Evolutionary conservation across 2,888 invertebrate species (phyloP).

Genomic region (Noctua janthina): DNA sequence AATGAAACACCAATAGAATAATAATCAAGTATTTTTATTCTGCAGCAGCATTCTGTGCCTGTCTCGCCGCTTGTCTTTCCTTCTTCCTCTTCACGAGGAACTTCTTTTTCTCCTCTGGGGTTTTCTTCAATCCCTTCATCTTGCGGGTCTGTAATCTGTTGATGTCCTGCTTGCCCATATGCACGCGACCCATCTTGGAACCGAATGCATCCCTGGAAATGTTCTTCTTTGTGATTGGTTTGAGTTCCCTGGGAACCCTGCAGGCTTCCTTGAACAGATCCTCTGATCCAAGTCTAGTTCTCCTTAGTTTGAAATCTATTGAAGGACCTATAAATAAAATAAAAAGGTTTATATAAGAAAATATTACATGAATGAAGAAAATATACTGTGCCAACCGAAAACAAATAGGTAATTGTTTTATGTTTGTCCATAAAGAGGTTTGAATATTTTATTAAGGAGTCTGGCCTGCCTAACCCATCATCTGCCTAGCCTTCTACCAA

Average conservation of each 20-base stretch:
- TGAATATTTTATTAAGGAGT: too few species aligned
- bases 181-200: slow-evolving; percentile 96
- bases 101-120: slow-evolving; percentile 92
- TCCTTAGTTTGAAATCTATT: slow-evolving; percentile 95
- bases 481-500: too few species aligned
- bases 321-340: slow-evolving; percentile 93
- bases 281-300: slow-evolving; percentile 97
- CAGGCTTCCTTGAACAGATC: slow-evolving; percentile 96
- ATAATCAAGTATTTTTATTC: slow-evolving; percentile 69
- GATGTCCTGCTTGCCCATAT: slow-evolving; percentile 97
- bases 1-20: slow-evolving; percentile 68
- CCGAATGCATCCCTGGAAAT: slow-evolving; percentile 96
- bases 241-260: slow-evolving; percentile 94
- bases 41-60: slow-evolving; percentile 67
- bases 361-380: background rate
- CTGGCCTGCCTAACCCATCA: too few species aligned
- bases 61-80: slow-evolving; percentile 77
- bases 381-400: background rate
- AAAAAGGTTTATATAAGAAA: background rate
- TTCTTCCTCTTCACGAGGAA: slow-evolving; percentile 89
- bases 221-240: slow-evolving; percentile 97
- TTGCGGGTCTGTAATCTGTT: slow-evolving; percentile 96
- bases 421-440: background rate
- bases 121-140: slow-evolving; percentile 96
- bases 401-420: background rate